A percentile compares a stretch with the other conserved stretches of the same genome.
phyloP scores from a whole-genome alignment of 92 coral and sea anemone species.

The Parazoanthus darwini region DNA sequence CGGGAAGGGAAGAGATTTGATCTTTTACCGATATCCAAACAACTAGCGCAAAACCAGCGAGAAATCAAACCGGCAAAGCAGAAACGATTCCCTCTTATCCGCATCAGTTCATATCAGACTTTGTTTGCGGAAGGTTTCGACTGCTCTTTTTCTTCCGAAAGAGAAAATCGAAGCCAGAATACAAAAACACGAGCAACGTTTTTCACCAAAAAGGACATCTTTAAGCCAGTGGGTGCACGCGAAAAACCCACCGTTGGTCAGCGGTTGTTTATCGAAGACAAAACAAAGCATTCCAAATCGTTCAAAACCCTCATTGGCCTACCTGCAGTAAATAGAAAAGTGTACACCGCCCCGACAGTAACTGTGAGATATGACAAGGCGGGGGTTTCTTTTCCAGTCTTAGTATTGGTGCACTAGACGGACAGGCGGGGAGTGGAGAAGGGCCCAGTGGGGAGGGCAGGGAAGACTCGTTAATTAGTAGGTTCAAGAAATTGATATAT shows the following conservation, averaged over 20 bases:
- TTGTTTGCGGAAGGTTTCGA: constrained; percentile 34
- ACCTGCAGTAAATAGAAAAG: constrained; percentile 5
- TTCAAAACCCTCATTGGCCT: not conserved
- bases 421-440: no score
- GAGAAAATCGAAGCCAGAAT: not conserved
- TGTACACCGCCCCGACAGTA: not conserved
- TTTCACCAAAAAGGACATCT: constrained; percentile 75
- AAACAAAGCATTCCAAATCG: not conserved
- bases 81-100: constrained; percentile 61
- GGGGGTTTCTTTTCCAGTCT: constrained; percentile 24
- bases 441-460: no score
- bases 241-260: constrained; percentile 69
- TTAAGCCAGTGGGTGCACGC: constrained; percentile 62
- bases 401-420: not conserved
- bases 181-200: constrained; percentile 55
- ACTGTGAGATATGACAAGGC: not conserved
- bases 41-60: constrained; percentile 52
- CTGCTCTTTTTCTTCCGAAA: constrained; percentile 8
- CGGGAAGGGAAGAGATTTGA: constrained; percentile 81
- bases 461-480: not conserved
- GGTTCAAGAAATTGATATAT: not conserved
- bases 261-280: constrained; percentile 37
- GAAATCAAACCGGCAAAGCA: constrained; percentile 29
- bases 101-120: constrained; percentile 73
- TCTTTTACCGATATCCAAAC: constrained; percentile 77